Base-by-base conservation (phyloP, 2,113 vertebrate species). In the Anarrhichthys ocellatus region DNA sequence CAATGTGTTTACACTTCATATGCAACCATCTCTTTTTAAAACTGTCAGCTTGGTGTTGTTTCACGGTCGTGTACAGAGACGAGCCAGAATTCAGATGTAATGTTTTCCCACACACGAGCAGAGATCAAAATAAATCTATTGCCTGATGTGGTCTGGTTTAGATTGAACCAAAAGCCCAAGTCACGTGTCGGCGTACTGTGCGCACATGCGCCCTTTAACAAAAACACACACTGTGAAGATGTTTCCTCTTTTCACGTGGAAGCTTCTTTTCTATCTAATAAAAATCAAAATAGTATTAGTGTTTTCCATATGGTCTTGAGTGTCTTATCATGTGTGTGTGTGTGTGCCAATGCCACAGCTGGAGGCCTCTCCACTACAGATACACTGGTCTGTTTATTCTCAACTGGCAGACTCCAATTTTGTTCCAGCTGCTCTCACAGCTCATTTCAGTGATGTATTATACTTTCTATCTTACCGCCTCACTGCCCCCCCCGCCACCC, bases 401-500 rank as follows among this genome's bases (percentile, higher is more conserved):
- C 52, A 36, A 18, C 17, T 38, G 64, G 22, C 67, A 65, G 48
- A 69, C 48, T 61, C 44, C 54, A 64, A 38, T 58, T 81, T 34
- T 38, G 67, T 40, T 81, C 52, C 76, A 75, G 73, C 82, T 73
- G 73, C 75, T 83, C 32, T 68, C 50, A 0, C 95, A 96, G 87
- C 95, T 96, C 83, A 96, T 96, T 88, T 96, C 95, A 32, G 96
- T 96, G 81, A 95, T 91, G 82, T 96, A 96, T 67, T 62, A 24
- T 69, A 9, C 94, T 82, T 75, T 78, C 70, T 92, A 58, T 96
- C 94, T 66, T 96, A 0, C 94, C 94, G 20, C 13, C 22, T 95
- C 95, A 0, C 95, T 95, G 18, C 48, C 24, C 27, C 64, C 52
- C 95, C 91, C n/a, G n/a, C n/a, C n/a, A n/a, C n/a, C 65, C 88